Conservation (phyloP, 2,888 invertebrate species). For the Ctenicera cuprea region DNA sequence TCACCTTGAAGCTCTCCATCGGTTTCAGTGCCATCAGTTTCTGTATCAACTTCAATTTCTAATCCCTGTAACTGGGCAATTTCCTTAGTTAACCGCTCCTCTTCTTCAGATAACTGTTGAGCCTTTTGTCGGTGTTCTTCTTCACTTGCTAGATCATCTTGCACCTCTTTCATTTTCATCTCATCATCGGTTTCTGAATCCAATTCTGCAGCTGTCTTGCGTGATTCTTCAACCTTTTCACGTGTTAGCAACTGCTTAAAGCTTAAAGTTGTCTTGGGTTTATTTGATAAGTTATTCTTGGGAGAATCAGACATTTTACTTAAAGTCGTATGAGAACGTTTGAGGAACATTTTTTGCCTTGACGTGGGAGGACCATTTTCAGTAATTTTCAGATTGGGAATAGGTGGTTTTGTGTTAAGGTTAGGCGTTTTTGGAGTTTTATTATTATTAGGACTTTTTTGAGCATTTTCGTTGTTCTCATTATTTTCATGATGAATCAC, state of each 20-base stretch:
- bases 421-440: slow-evolving; percentile 14
- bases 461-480: slow-evolving; percentile 58
- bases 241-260: slow-evolving; percentile 64
- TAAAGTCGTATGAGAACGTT: slow-evolving; percentile 69
- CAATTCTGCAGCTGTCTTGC: slow-evolving; percentile 77
- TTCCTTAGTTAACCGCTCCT: slow-evolving; percentile 84
- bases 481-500: slow-evolving; percentile 71
- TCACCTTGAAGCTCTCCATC: slow-evolving; percentile 78
- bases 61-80: slow-evolving; percentile 84
- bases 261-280: slow-evolving; percentile 52
- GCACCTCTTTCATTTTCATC: slow-evolving; percentile 76
- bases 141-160: slow-evolving; percentile 74
- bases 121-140: slow-evolving; percentile 83
- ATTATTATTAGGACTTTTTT: slow-evolving; percentile 57
- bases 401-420: slow-evolving; percentile 5
- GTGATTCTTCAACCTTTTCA: slow-evolving; percentile 75
- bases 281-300: slow-evolving; percentile 13
- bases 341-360: slow-evolving; percentile 57
- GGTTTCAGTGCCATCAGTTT: slow-evolving; percentile 87
- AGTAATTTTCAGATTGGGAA: background rate
- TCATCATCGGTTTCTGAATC: slow-evolving; percentile 79
- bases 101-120: slow-evolving; percentile 82
- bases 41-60: slow-evolving; percentile 85
- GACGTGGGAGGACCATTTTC: slow-evolving; percentile 35
- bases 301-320: slow-evolving; percentile 61